Evolutionary conservation across 2,113 vertebrate species (phyloP).

Genomic region (Cynocephalus volans): DNA sequence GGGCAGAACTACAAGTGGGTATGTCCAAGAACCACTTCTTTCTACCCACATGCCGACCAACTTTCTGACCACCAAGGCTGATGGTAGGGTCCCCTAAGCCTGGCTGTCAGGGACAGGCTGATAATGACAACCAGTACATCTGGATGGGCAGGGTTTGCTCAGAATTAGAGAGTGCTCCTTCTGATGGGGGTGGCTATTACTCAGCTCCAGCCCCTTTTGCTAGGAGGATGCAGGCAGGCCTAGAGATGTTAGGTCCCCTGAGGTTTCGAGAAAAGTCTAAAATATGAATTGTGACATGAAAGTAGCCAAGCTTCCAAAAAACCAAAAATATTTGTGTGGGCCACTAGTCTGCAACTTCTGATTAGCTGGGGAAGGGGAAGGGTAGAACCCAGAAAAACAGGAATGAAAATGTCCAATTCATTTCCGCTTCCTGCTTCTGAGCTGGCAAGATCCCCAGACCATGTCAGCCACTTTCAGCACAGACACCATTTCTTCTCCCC

Average conservation of each 20-base stretch:
- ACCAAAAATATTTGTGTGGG: background rate
- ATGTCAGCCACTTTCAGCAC: background rate
- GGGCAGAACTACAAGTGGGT: background rate
- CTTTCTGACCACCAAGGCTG: background rate
- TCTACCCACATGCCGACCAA: background rate
- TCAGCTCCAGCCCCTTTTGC: background rate
- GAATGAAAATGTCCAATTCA: background rate
- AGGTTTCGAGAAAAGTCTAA: background rate
- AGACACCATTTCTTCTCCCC: too few relatives aligned
- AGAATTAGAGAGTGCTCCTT: background rate
- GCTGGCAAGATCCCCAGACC: background rate
- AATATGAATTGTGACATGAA: background rate
- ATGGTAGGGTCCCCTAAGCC: too few relatives aligned
- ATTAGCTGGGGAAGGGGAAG: background rate
- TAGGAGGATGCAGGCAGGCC: too few relatives aligned
- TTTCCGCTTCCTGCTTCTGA: background rate
- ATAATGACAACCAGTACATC: background rate
- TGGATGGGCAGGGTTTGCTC: background rate
- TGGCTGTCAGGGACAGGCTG: background rate
- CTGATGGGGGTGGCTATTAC: background rate
- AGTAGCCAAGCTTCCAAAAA: background rate
- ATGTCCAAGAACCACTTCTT: background rate
- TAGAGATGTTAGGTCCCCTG: background rate
- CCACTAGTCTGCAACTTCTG: background rate
- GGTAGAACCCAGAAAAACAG: background rate